These are phyloP conservation scores for Agrochola macilenta DNA, from an alignment of 2,888 invertebrate genomes.

Conservation along the genomic window DNA sequence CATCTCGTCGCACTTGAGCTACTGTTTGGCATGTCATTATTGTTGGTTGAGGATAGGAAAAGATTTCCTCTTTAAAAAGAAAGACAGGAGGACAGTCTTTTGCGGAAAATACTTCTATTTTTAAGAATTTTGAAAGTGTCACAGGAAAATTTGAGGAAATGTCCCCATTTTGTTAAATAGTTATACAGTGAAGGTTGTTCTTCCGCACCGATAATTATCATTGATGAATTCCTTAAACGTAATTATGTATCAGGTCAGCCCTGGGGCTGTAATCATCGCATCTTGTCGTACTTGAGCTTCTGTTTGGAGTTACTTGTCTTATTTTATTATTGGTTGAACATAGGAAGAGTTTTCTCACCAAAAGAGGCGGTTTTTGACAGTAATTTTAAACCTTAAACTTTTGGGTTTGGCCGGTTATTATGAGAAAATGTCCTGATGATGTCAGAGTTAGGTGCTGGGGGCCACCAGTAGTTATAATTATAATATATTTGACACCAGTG, in stretches of 20 bases:
- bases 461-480: no score
- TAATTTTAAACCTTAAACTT: neutral
- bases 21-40: constrained; percentile 63
- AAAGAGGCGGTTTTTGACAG: neutral
- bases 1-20: constrained; percentile 74
- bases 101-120: neutral
- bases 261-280: constrained; percentile 74
- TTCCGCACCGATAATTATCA: neutral
- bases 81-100: neutral
- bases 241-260: constrained; percentile 72
- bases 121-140: neutral
- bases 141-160: neutral
- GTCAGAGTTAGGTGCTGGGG: neutral
- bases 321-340: neutral
- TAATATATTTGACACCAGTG: neutral
- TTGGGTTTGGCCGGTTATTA: no score
- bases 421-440: neutral
- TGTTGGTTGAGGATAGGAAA: neutral
- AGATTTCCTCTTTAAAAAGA: neutral
- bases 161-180: neutral
- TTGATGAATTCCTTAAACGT: constrained; percentile 46
- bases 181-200: neutral
- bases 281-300: constrained; percentile 68
- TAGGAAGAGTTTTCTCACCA: neutral
- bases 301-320: neutral